A percentile compares a stretch with the other conserved stretches of the same genome.
Conservation (phyloP, 2,888 invertebrate species). For the Timema podura region DNA sequence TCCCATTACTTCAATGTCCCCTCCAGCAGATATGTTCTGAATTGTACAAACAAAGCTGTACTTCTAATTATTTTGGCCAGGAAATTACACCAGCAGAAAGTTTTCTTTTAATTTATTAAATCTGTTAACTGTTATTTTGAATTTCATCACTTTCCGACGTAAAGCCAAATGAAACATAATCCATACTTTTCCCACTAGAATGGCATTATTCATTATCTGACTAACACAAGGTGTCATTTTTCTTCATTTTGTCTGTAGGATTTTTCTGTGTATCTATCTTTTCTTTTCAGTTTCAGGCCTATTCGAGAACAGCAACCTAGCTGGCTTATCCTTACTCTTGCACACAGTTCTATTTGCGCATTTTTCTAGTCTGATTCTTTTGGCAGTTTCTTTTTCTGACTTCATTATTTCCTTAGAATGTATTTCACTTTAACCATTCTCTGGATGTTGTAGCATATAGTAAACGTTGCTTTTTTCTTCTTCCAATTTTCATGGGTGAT, state of each 20-base stretch:
- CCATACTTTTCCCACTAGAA: slow-evolving; percentile 8
- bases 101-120: slow-evolving; percentile 1
- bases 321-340: neutral
- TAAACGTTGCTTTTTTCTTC: too few relatives aligned
- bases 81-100: slow-evolving; percentile 12
- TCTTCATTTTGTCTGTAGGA: neutral
- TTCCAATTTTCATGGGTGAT: too few relatives aligned
- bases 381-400: neutral
- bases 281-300: neutral
- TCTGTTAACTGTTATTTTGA: neutral
- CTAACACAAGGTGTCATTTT: neutral
- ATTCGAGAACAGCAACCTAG: neutral
- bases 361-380: neutral
- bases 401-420: slow-evolving; percentile 9
- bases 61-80: neutral
- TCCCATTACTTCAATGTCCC: neutral
- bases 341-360: neutral
- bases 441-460: too few relatives aligned
- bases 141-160: neutral
- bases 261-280: neutral
- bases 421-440: too few relatives aligned
- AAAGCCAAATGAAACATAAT: slow-evolving; percentile 7
- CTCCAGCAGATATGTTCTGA: slow-evolving; percentile 5
- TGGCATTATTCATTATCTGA: neutral
- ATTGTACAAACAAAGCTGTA: slow-evolving; percentile 1